Percentiles rank a stretch among this genome's conserved stretches.
These are phyloP conservation scores for Lepisosteus osseus DNA, from an alignment of 2,113 vertebrate genomes.

Conservation along the genomic window DNA sequence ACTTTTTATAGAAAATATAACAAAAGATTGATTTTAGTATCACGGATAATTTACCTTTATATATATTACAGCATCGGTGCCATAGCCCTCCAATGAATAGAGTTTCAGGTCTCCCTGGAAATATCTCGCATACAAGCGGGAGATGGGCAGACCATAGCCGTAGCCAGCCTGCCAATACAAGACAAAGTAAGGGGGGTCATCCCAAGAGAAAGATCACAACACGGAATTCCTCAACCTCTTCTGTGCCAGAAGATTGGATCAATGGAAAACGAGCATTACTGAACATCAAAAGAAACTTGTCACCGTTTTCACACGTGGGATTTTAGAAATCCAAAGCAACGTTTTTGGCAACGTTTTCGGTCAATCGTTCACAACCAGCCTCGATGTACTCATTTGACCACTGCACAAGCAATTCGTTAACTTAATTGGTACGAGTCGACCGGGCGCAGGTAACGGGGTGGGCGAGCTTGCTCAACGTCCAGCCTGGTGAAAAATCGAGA, in stretches of 20 bases:
- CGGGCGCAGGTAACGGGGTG: too few species aligned
- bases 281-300: neutral
- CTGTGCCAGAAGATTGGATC: too few species aligned
- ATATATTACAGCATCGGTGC: slow-evolving; percentile 91
- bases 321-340: too few species aligned
- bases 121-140: slow-evolving; percentile 91
- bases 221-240: neutral
- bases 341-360: too few species aligned
- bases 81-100: slow-evolving; percentile 92
- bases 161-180: slow-evolving; percentile 80
- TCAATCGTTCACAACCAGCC: too few species aligned
- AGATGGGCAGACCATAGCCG: slow-evolving; percentile 93
- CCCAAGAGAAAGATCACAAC: neutral
- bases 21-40: neutral
- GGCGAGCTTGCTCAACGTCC: too few species aligned
- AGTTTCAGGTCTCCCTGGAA: slow-evolving; percentile 96
- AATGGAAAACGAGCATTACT: neutral
- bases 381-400: too few species aligned
- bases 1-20: neutral
- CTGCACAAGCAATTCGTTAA: too few species aligned
- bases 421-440: too few species aligned
- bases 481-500: too few species aligned
- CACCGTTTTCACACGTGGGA: too few species aligned
- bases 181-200: neutral
- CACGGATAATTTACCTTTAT: slow-evolving; percentile 75